Base-by-base conservation (phyloP, 2,113 vertebrate species). In the Pygathrix nemaeus region DNA sequence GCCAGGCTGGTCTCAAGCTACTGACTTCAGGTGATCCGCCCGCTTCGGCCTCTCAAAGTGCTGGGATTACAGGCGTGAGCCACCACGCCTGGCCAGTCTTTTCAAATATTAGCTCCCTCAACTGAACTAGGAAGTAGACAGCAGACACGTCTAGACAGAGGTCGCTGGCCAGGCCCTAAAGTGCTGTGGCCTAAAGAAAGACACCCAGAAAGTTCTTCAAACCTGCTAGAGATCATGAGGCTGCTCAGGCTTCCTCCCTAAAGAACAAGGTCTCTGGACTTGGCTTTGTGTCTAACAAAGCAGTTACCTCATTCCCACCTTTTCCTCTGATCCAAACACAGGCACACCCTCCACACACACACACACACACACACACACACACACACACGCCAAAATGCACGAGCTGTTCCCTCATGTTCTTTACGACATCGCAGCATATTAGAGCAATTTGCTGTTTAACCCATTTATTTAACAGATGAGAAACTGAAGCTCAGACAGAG, bases 91-190 rank as follows among this genome's bases (percentile, higher is more conserved):
- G 11, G 61, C 27, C 61, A 64, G 61, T 75, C 59, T 93, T 92
- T 76, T 93, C 73, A 89, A 88, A 90, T 72, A 45, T 35, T 70
- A 68, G 78, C 85, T 70, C 18, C 89, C 57, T 90, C 50, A 4
- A 30, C 45, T 6, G 8, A 30, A 86, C 38, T 76, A 88, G 90
- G 96, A 97, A 97, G 82, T 90, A 40, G 48, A 75, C 9, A 91
- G 80, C 72, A 96, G 83, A 81, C 40, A 57, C 78, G 81, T 93
- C 96, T 93, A 94, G 83, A 97, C 87, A 94, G 78, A 96, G 64
- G 87, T 59, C 75, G 23, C 84, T 93, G 86, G 70, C 68, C 66
- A 48, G 64, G 52, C 35, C 72, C n/a, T 61, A 2, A 72, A 32
- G 55, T 83, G 61, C 38, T 68, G 48, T 30, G 32, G 27, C 43